These are phyloP conservation scores for Thermophis baileyi DNA, from an alignment of 2,113 vertebrate genomes.

Conservation along the genomic window DNA sequence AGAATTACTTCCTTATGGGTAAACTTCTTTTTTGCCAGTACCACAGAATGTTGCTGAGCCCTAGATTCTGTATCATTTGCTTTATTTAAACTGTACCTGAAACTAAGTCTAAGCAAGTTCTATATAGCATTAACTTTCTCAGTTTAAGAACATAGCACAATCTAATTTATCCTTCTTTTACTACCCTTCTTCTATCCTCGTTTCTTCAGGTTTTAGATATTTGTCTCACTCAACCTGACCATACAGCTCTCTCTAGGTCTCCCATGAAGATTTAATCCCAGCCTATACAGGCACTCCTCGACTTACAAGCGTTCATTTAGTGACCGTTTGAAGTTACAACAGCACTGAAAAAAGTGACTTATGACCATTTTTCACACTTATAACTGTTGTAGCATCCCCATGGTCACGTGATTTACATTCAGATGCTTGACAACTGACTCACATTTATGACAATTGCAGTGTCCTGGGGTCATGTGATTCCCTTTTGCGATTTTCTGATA, in stretches of 20 bases:
- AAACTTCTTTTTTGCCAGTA: neutral
- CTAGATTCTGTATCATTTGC: neutral
- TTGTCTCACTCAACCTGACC: too few relatives aligned
- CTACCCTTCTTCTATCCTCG: neutral
- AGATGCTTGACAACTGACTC: too few relatives aligned
- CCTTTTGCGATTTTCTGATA: neutral
- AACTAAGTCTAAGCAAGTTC: neutral
- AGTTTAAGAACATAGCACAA: neutral
- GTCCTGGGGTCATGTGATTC: neutral
- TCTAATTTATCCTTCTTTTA: neutral
- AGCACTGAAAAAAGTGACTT: neutral
- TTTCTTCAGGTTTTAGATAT: neutral
- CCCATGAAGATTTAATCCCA: neutral
- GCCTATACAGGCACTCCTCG: neutral
- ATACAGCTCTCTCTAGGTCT: neutral
- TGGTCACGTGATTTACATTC: neutral
- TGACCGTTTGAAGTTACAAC: too few relatives aligned
- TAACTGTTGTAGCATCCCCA: neutral
- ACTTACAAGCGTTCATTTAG: too few relatives aligned
- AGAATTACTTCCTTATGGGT: neutral
- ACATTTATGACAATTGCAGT: too few relatives aligned
- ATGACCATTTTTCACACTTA: neutral
- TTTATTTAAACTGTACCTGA: neutral
- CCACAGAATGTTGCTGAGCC: neutral
- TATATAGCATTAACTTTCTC: neutral